phyloP scores from a whole-genome alignment of 2,113 vertebrate genomes.

The Perca schrenkii region DNA sequence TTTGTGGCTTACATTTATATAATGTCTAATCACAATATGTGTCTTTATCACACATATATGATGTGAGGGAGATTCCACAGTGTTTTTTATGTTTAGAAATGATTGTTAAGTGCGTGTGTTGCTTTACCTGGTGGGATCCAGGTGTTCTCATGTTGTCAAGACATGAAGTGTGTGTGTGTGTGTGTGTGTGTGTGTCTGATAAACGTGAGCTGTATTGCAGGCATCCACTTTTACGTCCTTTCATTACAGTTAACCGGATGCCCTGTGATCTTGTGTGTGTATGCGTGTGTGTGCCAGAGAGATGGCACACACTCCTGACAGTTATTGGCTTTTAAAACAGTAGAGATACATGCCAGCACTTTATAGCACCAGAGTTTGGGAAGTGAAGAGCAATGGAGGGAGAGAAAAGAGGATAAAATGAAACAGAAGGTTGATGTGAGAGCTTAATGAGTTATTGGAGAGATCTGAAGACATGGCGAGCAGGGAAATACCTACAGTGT shows the following conservation, averaged over 20 bases:
- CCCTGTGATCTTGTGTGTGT: slow-evolving; percentile 64
- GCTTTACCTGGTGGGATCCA: slow-evolving; percentile 44
- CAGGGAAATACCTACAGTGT: not conserved
- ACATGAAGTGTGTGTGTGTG: slow-evolving; percentile 2
- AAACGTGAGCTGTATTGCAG: slow-evolving; percentile 15
- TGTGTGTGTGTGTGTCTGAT: too few relatives aligned
- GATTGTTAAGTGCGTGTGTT: slow-evolving; percentile 5
- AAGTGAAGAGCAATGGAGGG: not conserved
- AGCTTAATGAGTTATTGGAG: not conserved
- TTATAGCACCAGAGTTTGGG: slow-evolving; percentile 21
- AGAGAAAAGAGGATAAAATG: not conserved
- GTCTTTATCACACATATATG: not conserved
- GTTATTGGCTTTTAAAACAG: slow-evolving; percentile 46
- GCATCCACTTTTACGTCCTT: slow-evolving; percentile 63
- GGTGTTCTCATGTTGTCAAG: slow-evolving; percentile 55
- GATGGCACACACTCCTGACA: slow-evolving; percentile 43
- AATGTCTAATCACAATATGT: too few relatives aligned
- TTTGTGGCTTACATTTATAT: not conserved
- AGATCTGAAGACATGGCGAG: not conserved
- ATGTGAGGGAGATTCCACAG: not conserved
- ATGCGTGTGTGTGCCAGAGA: slow-evolving; percentile 14
- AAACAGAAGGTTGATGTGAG: not conserved
- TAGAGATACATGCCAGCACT: slow-evolving; percentile 45
- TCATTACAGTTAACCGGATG: slow-evolving; percentile 61
- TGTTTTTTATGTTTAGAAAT: slow-evolving; percentile 14